These are phyloP conservation scores for Intoshia linei DNA, from an alignment of 1,140 invertebrate genomes.

Conservation along the genomic window DNA sequence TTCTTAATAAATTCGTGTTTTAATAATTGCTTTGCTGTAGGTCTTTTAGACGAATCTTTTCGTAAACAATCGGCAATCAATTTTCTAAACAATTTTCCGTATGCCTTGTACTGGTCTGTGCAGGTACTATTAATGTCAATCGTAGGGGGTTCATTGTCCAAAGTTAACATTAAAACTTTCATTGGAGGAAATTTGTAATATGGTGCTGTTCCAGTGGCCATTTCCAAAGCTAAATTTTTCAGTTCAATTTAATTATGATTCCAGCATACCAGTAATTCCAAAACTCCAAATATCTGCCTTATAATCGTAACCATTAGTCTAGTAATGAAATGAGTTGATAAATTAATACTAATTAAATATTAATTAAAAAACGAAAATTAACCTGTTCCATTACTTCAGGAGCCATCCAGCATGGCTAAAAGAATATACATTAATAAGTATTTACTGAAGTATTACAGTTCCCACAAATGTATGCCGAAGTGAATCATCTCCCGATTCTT, in stretches of 20 bases:
- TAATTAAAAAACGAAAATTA: no score
- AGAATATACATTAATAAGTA: no score
- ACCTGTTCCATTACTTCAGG: constrained; percentile 96
- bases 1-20: constrained; percentile 98
- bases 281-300: constrained; percentile 99
- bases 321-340: constrained; percentile 3
- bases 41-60: constrained; percentile 26
- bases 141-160: constrained; percentile 85
- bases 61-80: constrained; percentile 19
- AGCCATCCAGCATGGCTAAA: constrained; percentile 98
- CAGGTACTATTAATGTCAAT: constrained; percentile 72
- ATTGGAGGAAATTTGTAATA: constrained; percentile 96
- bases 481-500: constrained; percentile 49
- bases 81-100: constrained; percentile 57
- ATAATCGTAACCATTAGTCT: constrained; percentile 83
- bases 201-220: constrained; percentile 84
- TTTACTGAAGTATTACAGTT: no score
- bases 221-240: no score
- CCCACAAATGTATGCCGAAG: constrained; percentile 81
- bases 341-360: no score
- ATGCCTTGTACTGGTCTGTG: constrained; percentile 78
- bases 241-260: no score
- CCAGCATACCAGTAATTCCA: constrained; percentile 87
- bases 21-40: constrained; percentile 71
- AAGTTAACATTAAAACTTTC: constrained; percentile 80